A percentile compares a stretch with the other conserved stretches of the same genome.
Evolutionary conservation across 2,113 vertebrate genomes (phyloP).

Genomic region (Corythaixoides concolor): DNA sequence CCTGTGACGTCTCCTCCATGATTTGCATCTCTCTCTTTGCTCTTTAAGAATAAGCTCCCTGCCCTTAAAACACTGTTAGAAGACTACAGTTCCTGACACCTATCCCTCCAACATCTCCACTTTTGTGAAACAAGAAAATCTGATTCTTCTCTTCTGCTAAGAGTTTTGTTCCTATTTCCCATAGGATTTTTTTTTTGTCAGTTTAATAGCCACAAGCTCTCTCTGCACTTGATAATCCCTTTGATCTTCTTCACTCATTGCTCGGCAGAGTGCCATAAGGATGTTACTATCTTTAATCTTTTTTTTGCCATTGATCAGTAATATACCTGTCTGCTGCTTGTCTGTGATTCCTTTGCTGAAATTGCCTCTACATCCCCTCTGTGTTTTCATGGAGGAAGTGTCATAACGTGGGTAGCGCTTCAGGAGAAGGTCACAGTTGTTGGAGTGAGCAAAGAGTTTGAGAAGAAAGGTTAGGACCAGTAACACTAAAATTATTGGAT

Average conservation of each 20-base stretch:
- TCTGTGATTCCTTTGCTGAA: not conserved
- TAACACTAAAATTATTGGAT: not conserved
- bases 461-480: not conserved
- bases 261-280: slow-evolving; percentile 26
- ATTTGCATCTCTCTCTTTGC: not conserved
- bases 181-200: not conserved
- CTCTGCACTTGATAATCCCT: not conserved
- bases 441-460: not conserved
- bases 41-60: not conserved
- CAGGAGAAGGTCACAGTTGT: not conserved
- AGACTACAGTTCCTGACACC: not conserved
- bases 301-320: slow-evolving; percentile 45
- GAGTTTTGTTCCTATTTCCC: slow-evolving; percentile 35
- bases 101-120: not conserved
- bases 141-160: slow-evolving; percentile 8
- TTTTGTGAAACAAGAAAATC: slow-evolving; percentile 24
- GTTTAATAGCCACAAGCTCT: slow-evolving; percentile 54
- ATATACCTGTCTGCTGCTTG: slow-evolving; percentile 24
- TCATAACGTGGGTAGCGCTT: not conserved
- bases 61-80: not conserved
- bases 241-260: slow-evolving; percentile 43
- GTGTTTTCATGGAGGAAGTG: not conserved
- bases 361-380: not conserved
- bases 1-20: accelerated
- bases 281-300: slow-evolving; percentile 55